phyloP scores from a whole-genome alignment of 2,113 vertebrate genomes.

The Rhinoptilus africanus region DNA sequence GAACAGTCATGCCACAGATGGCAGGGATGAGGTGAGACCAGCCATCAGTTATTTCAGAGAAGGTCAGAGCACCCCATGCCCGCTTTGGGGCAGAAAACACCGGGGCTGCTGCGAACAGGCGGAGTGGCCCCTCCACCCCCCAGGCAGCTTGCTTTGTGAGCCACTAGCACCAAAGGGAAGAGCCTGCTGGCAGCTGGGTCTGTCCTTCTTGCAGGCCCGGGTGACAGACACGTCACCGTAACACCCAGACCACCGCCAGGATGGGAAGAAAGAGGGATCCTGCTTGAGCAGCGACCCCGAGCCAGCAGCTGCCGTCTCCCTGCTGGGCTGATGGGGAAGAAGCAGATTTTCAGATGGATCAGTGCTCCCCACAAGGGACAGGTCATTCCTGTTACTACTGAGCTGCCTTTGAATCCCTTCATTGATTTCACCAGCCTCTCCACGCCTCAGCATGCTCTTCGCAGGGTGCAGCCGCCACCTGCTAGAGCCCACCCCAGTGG shows the following conservation, averaged over 20 bases:
- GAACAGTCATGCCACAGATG: slow-evolving; percentile 58
- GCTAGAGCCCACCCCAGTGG: rapidly evolving
- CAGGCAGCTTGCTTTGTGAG: not conserved
- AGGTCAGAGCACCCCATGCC: not conserved
- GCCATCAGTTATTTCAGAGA: not conserved
- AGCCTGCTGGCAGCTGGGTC: not conserved
- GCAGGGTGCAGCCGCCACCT: not conserved
- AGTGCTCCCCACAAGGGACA: not conserved
- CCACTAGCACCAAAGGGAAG: slow-evolving; percentile 14
- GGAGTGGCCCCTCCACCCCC: not conserved
- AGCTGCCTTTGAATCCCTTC: not conserved
- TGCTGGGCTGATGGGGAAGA: not conserved
- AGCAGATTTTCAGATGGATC: not conserved
- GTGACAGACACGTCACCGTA: not conserved
- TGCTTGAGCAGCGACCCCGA: not conserved
- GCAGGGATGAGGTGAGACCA: slow-evolving; percentile 27
- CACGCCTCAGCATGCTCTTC: rapidly evolving
- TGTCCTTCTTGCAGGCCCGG: not conserved
- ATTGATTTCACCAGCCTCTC: not conserved
- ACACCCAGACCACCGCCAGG: not conserved
- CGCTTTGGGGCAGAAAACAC: not conserved
- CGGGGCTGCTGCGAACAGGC: slow-evolving; percentile 26
- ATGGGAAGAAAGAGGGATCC: not conserved
- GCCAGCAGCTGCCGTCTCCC: not conserved
- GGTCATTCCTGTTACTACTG: not conserved